These are phyloP conservation scores for Hylia prasina DNA, from an alignment of 2,113 vertebrate genomes.

Conservation along the genomic window DNA sequence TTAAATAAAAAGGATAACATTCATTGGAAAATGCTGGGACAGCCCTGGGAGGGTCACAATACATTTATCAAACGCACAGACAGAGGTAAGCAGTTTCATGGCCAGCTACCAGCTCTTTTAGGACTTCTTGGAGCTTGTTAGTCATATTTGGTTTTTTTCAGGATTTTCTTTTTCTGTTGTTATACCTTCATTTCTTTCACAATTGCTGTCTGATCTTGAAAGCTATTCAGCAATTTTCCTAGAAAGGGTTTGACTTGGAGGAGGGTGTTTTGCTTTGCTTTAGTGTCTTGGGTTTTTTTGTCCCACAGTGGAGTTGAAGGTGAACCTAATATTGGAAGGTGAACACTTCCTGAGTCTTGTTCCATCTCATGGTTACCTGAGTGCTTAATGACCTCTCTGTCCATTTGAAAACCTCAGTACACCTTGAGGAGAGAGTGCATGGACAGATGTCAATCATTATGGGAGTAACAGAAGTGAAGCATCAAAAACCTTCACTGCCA, in stretches of 20 bases:
- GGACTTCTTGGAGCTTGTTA: not conserved
- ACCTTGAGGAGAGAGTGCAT: not conserved
- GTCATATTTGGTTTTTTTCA: not conserved
- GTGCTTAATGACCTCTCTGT: not conserved
- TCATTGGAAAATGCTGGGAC: conserved; percentile 83
- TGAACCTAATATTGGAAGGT: not conserved
- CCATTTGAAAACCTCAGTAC: not conserved
- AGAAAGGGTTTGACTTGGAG: not conserved
- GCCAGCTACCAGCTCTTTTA: not conserved
- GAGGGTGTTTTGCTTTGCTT: not conserved
- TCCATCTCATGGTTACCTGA: not conserved
- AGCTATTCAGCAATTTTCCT: not conserved
- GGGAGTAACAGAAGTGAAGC: not conserved
- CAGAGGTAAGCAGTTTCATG: conserved; percentile 73
- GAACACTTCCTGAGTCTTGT: not conserved
- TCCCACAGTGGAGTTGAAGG: not conserved
- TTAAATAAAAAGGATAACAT: conserved; percentile 76
- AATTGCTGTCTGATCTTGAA: not conserved
- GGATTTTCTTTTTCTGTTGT: not conserved
- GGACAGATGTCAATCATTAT: not conserved
- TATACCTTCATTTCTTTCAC: not conserved
- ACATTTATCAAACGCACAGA: conserved; percentile 77
- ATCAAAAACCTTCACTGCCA: not conserved
- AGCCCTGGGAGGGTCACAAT: conserved; percentile 77
- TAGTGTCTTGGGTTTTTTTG: not conserved